Percentiles rank a stretch among this genome's conserved stretches.
Conservation (phyloP, 30 jellyfish, hydroid and myxozoan genomes). For the Catostylus mosaicus region DNA sequence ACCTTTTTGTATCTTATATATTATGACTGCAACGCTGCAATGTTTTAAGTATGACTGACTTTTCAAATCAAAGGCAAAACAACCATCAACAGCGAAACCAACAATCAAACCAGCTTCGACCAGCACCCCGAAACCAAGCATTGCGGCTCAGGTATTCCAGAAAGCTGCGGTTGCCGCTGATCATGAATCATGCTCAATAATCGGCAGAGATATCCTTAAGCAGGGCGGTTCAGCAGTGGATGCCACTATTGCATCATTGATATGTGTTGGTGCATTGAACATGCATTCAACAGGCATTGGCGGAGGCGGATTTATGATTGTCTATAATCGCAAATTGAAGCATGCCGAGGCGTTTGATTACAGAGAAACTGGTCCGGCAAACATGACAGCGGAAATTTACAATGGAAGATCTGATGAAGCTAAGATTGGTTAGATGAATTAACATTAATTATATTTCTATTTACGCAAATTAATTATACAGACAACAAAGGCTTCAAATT, state of each 20-base stretch:
- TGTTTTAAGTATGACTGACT: neutral
- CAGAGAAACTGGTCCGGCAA: constrained; percentile 96
- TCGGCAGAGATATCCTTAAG: constrained; percentile 83
- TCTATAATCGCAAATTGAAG: constrained; percentile 67
- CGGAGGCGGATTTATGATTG: constrained; percentile 98
- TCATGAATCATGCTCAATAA: constrained; percentile 57
- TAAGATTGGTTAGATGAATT: constrained; percentile 64
- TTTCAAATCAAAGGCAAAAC: neutral
- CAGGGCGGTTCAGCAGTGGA: constrained; percentile 89
- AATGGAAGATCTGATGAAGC: constrained; percentile 33
- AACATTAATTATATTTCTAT: too few relatives aligned
- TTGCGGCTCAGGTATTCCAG: constrained; percentile 61
- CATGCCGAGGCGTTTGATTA: constrained; percentile 74
- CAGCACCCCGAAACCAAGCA: constrained; percentile 14
- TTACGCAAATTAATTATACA: too few relatives aligned
- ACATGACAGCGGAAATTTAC: constrained; percentile 58
- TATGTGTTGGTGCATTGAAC: constrained; percentile 87
- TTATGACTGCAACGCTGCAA: neutral
- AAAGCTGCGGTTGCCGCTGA: constrained; percentile 90
- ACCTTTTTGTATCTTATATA: neutral
- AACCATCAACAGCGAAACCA: constrained; percentile 5
- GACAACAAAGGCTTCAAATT: too few relatives aligned
- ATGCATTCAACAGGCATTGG: constrained; percentile 92
- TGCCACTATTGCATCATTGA: constrained; percentile 82
- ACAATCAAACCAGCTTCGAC: constrained; percentile 15